Evolutionary conservation across 2,797 vertebrate genomes (phyloP).

Genomic region (Brotula barbata): DNA sequence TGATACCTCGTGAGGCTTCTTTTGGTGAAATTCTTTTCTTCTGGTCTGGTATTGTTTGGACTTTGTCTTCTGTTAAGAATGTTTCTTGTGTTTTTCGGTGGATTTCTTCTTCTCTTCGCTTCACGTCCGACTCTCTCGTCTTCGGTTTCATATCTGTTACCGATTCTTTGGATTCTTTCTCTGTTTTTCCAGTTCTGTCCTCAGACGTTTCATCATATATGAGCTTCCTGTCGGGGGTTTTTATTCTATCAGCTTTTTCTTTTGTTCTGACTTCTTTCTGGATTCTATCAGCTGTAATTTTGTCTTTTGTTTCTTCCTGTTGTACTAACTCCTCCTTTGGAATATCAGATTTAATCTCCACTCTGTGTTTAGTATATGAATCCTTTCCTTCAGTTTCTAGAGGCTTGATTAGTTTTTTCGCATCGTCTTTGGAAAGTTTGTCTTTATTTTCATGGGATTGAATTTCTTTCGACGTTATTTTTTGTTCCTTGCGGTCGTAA

Average conservation of each 20-base stretch:
- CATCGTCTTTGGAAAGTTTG: not conserved
- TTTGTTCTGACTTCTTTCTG: slow-evolving; percentile 6
- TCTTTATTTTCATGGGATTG: too few species aligned
- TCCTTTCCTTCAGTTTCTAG: slow-evolving; percentile 3
- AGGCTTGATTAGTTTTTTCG: slow-evolving; percentile 15
- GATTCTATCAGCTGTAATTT: not conserved
- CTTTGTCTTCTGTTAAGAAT: not conserved
- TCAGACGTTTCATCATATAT: not conserved
- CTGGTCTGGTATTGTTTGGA: slow-evolving; percentile 28
- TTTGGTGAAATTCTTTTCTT: slow-evolving; percentile 28
- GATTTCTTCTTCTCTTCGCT: slow-evolving; percentile 22
- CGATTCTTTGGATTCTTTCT: slow-evolving; percentile 9
- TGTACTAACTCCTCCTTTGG: not conserved
- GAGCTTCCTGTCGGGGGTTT: not conserved
- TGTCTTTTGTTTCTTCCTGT: not conserved
- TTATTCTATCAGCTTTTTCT: slow-evolving; percentile 5
- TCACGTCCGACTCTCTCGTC: too few species aligned
- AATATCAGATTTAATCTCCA: not conserved
- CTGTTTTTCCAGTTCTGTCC: not conserved
- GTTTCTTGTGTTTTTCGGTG: too few species aligned
- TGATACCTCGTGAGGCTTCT: slow-evolving; percentile 60
- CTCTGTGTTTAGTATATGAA: not conserved
- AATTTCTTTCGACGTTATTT: not conserved
- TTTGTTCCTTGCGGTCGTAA: slow-evolving; percentile 2
- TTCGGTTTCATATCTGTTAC: slow-evolving; percentile 41